Evolutionary conservation across 2,113 vertebrate species (phyloP), one percentile per base, ranked within the genome.

Genomic region (Agapornis roseicollis): DNA sequence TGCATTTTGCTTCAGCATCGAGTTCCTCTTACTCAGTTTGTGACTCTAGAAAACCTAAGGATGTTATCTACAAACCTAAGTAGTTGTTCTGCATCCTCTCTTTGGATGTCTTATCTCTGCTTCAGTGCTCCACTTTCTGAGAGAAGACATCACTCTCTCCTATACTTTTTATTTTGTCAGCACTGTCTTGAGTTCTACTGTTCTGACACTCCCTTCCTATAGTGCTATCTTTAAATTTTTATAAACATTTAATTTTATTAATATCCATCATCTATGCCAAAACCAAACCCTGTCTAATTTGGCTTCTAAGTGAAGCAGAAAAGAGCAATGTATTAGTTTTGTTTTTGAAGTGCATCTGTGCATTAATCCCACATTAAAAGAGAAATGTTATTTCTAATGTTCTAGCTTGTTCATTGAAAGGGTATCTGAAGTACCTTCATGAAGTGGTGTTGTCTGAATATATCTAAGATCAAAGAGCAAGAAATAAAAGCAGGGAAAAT

Each of bases 81-180:
- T 4, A 56, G 9, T 24, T 44, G 13, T 31, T 89, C 42, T 58
- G 42, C 19, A 41, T 24, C 25, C 2, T 86, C 12, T 23, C 15
- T 28, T 27, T 31, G 10, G 19, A 37, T 41, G 35, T 28, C 17
- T 68, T 58, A 49, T 22, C 23, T 77, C n/a, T 87, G 11, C 15
- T 41, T 58, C 53, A 18, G 7, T 31, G 20, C 1, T 46, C 6
- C 2, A 12, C 4, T 46, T 56, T 42, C 41, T 27, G 14, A 37
- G 25, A 41, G 0, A 64, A 1, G 33, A 24, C 3, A 9, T 12
- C 1, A 3, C 7, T 65, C 65, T 6, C 3, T 11, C 12, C 5
- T 5, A 13, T 3, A 23, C 6, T 60, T 77, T 53, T 23, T 10
- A 27, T 8, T 53, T 78, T 68, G 16, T 58, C 28, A 69, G 13